Base-by-base conservation (phyloP, 2,113 vertebrate species). In the Gallinago media region DNA sequence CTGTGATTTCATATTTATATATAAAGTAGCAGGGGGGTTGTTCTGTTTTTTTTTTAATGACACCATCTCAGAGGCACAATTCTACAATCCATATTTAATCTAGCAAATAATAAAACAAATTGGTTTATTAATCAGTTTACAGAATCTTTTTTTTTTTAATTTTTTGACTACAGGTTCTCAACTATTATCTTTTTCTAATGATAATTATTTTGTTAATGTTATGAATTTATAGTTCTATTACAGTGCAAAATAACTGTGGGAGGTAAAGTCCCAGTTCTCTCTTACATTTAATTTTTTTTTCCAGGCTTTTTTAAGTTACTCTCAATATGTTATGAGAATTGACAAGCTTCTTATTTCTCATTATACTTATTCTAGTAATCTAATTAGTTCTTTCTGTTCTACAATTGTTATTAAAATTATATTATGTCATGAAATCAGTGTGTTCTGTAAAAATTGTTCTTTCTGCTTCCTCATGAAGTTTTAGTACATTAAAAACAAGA, bases 341-440 rank as follows among this genome's bases (percentile, higher is more conserved):
- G 94, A 90, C 75, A 94, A 90, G 14, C 83, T 88, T 83, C 6
- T 18, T 86, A 84, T 70, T 93, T 85, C 75, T 90, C 78, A 76
- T 88, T 36, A 83, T 90, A 88, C 79, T 94, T 94, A 70, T 26
- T 66, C 49, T 46, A 83, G 72, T 92, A 88, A 85, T 95, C 67
- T 83, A 92, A 96, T 96, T 96, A 96, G 15, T 83, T 86, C 79
- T 94, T 92, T 76, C 70, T 63, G 47, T 89, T 88, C 68, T 91
- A 32, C 46, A 61, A 84, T 87, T 92, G 67, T 88, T 92, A 92
- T 71, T 75, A 68, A 65, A 91, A 95, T 91, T 95, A 95, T 31
- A 87, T 81, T 89, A 80, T 81, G 79, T 55, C 68, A 81, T n/a
- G 26, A 85, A 94, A 92, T 68, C 93, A 92, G 67, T 46, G 46